A percentile compares a stretch with the other conserved stretches of the same genome.
Evolutionary conservation across 64 coral and sea anemone genomes (phyloP).

Genomic region (Anthopleura sola): DNA sequence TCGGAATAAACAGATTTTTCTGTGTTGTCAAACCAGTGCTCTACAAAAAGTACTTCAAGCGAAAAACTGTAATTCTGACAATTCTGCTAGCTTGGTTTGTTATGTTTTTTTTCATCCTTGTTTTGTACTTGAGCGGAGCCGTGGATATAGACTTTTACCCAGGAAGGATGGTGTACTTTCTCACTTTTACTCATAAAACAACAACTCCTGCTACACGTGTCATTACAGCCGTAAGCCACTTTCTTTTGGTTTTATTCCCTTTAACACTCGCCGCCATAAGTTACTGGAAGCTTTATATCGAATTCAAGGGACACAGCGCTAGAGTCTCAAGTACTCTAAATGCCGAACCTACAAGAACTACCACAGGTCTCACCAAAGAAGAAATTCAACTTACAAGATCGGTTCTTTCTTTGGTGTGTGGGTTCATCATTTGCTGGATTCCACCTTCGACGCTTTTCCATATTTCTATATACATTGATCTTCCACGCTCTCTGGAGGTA

Average conservation of each 20-base stretch:
- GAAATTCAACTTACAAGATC: neutral
- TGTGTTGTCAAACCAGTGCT: slow-evolving; percentile 34
- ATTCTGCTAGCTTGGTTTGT: neutral
- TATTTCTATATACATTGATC: neutral
- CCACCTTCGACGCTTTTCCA: neutral
- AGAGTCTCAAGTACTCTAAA: neutral
- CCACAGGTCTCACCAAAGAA: neutral
- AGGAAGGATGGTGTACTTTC: neutral
- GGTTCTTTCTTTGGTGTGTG: slow-evolving; percentile 8
- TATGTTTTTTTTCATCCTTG: neutral
- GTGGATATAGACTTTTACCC: neutral
- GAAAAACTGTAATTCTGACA: neutral
- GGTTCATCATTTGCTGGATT: slow-evolving; percentile 10
- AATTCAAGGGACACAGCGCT: neutral
- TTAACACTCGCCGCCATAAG: neutral
- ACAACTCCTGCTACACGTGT: neutral
- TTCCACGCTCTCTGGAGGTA: neutral
- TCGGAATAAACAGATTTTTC: slow-evolving; percentile 54
- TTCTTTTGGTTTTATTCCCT: neutral
- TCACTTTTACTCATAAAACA: neutral
- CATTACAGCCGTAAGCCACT: neutral
- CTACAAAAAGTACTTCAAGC: slow-evolving; percentile 29
- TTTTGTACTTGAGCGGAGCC: neutral
- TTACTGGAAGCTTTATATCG: neutral
- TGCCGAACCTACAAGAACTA: neutral